Evolutionary conservation across 2,797 vertebrate species (phyloP).

Genomic region (Channa striata): DNA sequence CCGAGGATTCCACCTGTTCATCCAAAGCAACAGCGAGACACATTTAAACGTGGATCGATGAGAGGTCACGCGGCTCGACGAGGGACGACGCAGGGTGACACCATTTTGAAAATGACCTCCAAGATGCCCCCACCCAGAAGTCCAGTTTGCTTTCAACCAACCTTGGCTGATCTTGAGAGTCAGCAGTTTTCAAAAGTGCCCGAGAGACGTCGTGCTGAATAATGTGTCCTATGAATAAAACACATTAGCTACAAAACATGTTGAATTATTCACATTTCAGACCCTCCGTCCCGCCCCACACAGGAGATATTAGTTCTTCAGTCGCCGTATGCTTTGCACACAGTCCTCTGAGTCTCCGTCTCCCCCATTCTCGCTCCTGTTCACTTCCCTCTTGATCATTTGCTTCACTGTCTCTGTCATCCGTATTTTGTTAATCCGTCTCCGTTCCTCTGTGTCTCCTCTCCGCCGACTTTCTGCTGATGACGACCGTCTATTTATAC

Average conservation of each 20-base stretch:
- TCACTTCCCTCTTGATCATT: constrained; percentile 66
- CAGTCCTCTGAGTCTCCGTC: constrained; percentile 63
- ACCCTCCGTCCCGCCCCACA: constrained; percentile 58
- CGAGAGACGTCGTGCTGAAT: constrained; percentile 81
- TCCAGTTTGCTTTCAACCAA: constrained; percentile 57
- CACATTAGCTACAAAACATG: constrained; percentile 86
- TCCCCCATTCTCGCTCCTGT: constrained; percentile 47
- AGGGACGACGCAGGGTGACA: constrained; percentile 19
- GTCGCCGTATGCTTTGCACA: constrained; percentile 66
- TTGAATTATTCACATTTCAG: constrained; percentile 88
- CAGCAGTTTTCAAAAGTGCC: constrained; percentile 80
- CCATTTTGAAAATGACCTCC: constrained; percentile 62
- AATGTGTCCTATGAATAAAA: constrained; percentile 88
- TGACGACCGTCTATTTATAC: constrained; percentile 79
- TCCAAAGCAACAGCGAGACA: constrained; percentile 27
- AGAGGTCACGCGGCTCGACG: constrained; percentile 22
- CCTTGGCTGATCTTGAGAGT: constrained; percentile 73
- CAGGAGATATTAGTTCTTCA: constrained; percentile 79
- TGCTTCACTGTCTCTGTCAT: constrained; percentile 62
- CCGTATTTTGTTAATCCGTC: constrained; percentile 75
- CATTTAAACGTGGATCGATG: constrained; percentile 49
- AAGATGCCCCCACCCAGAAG: background rate
- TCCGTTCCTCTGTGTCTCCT: constrained; percentile 61
- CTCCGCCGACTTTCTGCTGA: constrained; percentile 75
- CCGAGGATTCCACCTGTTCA: constrained; percentile 18